Conservation (phyloP, 2,113 vertebrate species). For the Epinephelus moara region DNA sequence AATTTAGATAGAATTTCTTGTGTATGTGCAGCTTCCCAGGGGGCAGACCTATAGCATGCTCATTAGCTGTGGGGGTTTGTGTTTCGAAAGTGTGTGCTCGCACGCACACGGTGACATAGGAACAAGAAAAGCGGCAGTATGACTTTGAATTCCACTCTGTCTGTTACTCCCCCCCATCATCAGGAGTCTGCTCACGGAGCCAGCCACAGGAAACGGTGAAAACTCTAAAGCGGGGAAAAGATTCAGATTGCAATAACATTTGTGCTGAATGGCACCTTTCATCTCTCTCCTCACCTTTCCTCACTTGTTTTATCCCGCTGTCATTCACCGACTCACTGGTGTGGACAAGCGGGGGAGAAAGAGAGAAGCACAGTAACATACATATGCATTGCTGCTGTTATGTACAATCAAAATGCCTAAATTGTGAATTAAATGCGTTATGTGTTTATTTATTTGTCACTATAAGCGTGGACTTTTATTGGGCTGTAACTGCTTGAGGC, state of each 20-base stretch:
- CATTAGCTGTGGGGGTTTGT: conserved; percentile 23
- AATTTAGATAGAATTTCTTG: conserved; percentile 13
- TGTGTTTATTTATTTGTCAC: not conserved
- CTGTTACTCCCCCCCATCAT: conserved; percentile 26
- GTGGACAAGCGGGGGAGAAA: not conserved
- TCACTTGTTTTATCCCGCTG: conserved; percentile 12
- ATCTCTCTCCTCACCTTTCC: conserved; percentile 32
- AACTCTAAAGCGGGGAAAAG: conserved; percentile 41
- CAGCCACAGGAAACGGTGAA: conserved; percentile 44
- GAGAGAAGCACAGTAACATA: not conserved
- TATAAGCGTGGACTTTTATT: not conserved
- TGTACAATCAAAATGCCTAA: not conserved
- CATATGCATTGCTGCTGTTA: not conserved
- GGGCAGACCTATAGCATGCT: conserved; percentile 18
- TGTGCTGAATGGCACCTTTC: conserved; percentile 47
- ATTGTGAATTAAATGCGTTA: not conserved
- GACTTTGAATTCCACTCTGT: conserved; percentile 52
- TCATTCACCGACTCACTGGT: conserved; percentile 13
- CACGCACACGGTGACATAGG: conserved; percentile 16
- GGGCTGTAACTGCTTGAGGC: not conserved
- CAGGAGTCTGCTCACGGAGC: conserved; percentile 56
- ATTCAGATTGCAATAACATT: conserved; percentile 67
- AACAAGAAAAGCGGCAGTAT: conserved; percentile 21
- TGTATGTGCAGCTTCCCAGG: conserved; percentile 6
- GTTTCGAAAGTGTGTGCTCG: conserved; percentile 12